Evolutionary conservation across 2,888 invertebrate species (phyloP), one percentile per base, ranked within the genome.

Genomic region (Cheilosia scutellata): DNA sequence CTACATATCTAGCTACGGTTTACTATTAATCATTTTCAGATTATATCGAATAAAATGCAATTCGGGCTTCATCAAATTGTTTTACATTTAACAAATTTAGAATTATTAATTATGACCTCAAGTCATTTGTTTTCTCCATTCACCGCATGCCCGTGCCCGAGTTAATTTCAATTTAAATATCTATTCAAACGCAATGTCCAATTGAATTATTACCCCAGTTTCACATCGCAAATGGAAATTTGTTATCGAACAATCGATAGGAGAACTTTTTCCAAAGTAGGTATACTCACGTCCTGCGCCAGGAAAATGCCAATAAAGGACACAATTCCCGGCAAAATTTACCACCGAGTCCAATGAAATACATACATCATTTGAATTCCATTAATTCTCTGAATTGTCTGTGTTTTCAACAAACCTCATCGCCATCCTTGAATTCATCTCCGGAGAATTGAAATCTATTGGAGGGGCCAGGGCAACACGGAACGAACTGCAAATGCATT

Each of bases 341-440:
- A 77, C 62, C 63, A 77, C 58, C 40, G 29, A 60, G 29, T 47
- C 51, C 55, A 72, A 78, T 83, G 66, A 63, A 74, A 83, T 78
- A 66, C 63, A 77, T 77, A 20, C 51, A 51, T 51, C 68, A 83
- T 83, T 83, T 78, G 66, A 83, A 68, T 83, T 78, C 49, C 60
- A 83, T 68, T 74, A 74, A 74, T 83, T 68, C 51, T 58, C 33
- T 20, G 57, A 66, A 68, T 62, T 44, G 66, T 72, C 65, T 72
- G 66, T 72, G 66, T 72, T 82, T 60, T 72, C 77, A 82, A 62
- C 66, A 74, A 83, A 74, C 55, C 66, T 66, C 82, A 68, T 68
- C 47, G 74, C 66, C 78, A 83, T 83, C 78, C 78, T 78, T 78
- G 83, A 68, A 83, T 74, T 57, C 68, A 78, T 78, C 78, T 78